Conservation (phyloP, 37 sponge, comb jelly and placozoan species). For the Ianthella basta region DNA sequence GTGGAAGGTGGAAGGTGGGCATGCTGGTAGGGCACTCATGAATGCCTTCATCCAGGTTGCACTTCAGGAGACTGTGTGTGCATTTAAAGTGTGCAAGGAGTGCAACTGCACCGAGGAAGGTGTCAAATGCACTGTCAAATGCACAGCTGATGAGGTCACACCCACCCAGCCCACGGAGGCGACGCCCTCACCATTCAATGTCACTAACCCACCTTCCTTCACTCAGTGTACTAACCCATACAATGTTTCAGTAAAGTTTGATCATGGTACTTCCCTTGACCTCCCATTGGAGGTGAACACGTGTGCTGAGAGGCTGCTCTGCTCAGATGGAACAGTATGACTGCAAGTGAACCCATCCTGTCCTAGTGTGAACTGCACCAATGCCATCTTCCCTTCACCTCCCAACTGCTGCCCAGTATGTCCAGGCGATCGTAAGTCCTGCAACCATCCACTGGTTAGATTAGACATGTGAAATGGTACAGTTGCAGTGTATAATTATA, state of each 20-base stretch:
- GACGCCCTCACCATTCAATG: neutral
- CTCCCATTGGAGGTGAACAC: no score
- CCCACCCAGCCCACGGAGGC: neutral
- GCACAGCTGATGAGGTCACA: neutral
- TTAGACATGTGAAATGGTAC: no score
- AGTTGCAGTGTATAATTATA: no score
- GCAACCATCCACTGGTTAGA: no score
- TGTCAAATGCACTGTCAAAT: neutral
- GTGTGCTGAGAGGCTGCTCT: no score
- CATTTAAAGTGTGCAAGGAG: constrained; percentile 50
- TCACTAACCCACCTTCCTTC: neutral
- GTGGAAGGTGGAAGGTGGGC: no score
- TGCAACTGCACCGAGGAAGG: constrained; percentile 58
- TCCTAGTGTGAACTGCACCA: no score
- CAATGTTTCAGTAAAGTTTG: neutral
- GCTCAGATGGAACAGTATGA: no score
- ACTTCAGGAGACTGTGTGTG: constrained; percentile 54
- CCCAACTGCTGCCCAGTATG: no score
- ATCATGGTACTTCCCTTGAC: neutral
- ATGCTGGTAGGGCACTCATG: constrained; percentile 66
- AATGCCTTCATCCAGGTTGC: constrained; percentile 70
- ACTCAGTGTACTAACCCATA: neutral
- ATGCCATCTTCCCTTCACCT: no score
- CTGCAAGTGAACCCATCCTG: no score
- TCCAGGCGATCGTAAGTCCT: no score